Evolutionary conservation across 2,888 invertebrate genomes (phyloP).

Genomic region (Dryadula phaetusa): DNA sequence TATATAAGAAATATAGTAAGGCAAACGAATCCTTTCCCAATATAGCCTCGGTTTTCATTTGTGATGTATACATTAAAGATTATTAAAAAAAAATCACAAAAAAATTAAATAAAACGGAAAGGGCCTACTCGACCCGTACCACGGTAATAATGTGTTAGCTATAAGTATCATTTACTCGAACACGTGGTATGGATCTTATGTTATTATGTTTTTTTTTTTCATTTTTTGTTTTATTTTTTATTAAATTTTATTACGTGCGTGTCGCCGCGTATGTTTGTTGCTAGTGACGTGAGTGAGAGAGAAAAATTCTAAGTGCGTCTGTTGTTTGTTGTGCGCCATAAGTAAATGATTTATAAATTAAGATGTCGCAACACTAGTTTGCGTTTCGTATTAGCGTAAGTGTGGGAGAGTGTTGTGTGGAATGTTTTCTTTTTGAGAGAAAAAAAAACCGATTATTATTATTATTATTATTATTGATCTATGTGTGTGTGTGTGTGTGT

Average conservation of each 20-base stretch:
- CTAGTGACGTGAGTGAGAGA: conserved; percentile 64
- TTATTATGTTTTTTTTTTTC: conserved; percentile 59
- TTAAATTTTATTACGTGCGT: conserved; percentile 75
- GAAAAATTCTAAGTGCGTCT: conserved; percentile 72
- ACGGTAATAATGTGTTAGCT: conserved; percentile 56
- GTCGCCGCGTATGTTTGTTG: conserved; percentile 62
- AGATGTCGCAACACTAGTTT: conserved; percentile 56
- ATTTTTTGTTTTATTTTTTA: conserved; percentile 60
- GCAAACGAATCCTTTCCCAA: conserved; percentile 62
- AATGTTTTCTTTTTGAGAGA: conserved; percentile 29
- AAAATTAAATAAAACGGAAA: conserved; percentile 58
- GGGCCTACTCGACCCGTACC: conserved; percentile 66
- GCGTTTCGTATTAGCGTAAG: conserved; percentile 31
- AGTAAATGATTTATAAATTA: conserved; percentile 56
- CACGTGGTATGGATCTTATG: conserved; percentile 59
- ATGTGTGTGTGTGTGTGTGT: too few relatives aligned
- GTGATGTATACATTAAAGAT: conserved; percentile 61
- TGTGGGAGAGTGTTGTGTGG: conserved; percentile 33
- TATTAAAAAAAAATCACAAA: conserved; percentile 57
- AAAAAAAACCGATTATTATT: conserved; percentile 29
- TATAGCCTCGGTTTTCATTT: conserved; percentile 69
- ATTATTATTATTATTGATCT: too few relatives aligned
- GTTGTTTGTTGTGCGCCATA: conserved; percentile 80
- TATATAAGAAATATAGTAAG: conserved; percentile 54
- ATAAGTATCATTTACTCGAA: conserved; percentile 46